phyloP scores from a whole-genome alignment of 1,140 invertebrate species.

The Panagrolaimus sp. region DNA sequence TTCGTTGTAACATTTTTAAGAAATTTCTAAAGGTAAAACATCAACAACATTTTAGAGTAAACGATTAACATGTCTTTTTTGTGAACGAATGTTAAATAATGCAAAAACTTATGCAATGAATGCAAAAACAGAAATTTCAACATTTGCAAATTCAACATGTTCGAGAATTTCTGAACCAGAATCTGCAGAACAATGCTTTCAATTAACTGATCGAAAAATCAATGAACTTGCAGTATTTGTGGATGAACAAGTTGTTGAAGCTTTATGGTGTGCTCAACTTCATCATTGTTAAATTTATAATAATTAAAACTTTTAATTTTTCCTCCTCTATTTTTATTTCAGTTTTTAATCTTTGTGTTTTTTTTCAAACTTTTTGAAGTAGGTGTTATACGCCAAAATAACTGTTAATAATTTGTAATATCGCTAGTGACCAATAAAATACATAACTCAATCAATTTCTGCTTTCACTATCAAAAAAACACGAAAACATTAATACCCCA shows the following conservation, averaged over 20 bases:
- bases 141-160: conserved; percentile 37
- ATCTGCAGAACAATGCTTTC: conserved; percentile 30
- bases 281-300: background rate
- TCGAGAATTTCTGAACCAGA: conserved; percentile 20
- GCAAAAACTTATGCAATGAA: conserved; percentile 39
- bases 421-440: too few species aligned
- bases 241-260: conserved; percentile 30
- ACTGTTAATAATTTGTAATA: too few species aligned
- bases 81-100: conserved; percentile 39
- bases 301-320: background rate
- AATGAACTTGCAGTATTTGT: conserved; percentile 37
- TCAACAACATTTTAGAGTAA: conserved; percentile 25
- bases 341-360: background rate
- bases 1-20: too few species aligned
- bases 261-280: conserved; percentile 17
- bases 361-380: background rate
- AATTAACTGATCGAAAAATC: conserved; percentile 40
- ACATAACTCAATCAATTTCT: too few species aligned
- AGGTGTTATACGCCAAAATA: conserved; percentile 13
- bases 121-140: conserved; percentile 34
- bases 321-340: conserved; percentile 2
- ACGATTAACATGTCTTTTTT: conserved; percentile 39
- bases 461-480: too few species aligned
- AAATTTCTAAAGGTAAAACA: background rate
- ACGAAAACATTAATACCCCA: too few species aligned